A percentile compares a stretch with the other conserved stretches of the same genome.
phyloP scores from a whole-genome alignment of 2,113 vertebrate genomes.

The Empidonax traillii region DNA sequence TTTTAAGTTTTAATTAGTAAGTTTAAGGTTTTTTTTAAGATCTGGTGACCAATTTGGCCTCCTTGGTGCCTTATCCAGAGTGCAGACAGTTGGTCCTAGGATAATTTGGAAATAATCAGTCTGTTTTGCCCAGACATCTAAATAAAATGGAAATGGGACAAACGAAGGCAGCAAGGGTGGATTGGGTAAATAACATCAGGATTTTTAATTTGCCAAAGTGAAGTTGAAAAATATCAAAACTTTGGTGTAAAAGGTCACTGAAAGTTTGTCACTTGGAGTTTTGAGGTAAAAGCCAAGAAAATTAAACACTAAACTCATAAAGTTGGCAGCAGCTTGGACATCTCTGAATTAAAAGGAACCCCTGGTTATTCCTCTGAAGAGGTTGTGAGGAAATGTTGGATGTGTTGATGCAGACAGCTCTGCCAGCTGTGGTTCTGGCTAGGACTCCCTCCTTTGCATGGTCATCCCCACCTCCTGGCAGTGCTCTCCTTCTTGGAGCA shows the following conservation, averaged over 20 bases:
- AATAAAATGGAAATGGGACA: background rate
- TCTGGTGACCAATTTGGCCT: background rate
- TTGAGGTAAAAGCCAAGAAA: background rate
- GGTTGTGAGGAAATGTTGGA: rapidly evolving
- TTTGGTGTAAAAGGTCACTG: background rate
- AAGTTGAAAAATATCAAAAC: background rate
- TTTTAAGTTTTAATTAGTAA: background rate
- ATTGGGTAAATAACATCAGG: background rate
- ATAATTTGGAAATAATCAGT: background rate
- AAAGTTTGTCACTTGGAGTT: background rate
- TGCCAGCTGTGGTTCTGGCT: background rate
- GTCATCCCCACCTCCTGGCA: background rate
- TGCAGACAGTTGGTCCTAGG: background rate
- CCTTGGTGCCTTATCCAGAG: background rate
- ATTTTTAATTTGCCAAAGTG: background rate
- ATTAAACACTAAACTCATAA: background rate
- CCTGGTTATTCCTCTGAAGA: background rate
- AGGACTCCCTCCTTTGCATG: background rate
- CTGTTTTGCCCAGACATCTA: background rate
- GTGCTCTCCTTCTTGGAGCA: background rate
- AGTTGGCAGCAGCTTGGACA: background rate
- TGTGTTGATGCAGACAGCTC: background rate
- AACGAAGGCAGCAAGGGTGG: background rate
- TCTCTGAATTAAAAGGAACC: background rate
- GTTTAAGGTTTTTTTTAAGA: background rate